These are phyloP conservation scores for Acleris laterana DNA, from an alignment of 2,888 invertebrate genomes.

Conservation along the genomic window DNA sequence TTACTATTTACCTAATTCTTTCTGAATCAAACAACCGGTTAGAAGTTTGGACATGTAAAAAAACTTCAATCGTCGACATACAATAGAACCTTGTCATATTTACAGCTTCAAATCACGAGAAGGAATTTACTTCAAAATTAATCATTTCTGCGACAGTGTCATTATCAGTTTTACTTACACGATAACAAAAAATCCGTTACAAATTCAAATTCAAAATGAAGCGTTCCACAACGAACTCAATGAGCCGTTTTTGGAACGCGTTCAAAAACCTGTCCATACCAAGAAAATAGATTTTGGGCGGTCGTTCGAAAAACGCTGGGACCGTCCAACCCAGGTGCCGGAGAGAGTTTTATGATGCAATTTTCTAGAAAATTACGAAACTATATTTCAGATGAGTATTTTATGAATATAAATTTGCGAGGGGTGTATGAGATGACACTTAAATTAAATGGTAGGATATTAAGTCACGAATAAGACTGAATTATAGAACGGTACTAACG, in stretches of 20 bases:
- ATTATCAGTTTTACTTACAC: no score
- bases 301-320: constrained; percentile 44
- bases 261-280: constrained; percentile 58
- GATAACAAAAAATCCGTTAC: no score
- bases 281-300: constrained; percentile 57
- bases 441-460: constrained; percentile 14
- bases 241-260: constrained; percentile 59
- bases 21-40: no score
- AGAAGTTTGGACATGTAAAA: no score
- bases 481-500: neutral
- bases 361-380: constrained; percentile 51
- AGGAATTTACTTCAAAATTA: no score
- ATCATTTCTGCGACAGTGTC: no score
- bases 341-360: constrained; percentile 55
- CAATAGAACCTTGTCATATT: no score
- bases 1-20: no score
- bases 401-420: constrained; percentile 17
- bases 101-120: no score
- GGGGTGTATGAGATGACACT: constrained; percentile 16
- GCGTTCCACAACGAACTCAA: constrained; percentile 43
- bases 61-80: no score
- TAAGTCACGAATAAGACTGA: constrained; percentile 14
- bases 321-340: constrained; percentile 48
- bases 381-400: constrained; percentile 42
- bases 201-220: no score